Conservation (phyloP, 2,113 vertebrate genomes). For the Misgurnus mizolepis region DNA sequence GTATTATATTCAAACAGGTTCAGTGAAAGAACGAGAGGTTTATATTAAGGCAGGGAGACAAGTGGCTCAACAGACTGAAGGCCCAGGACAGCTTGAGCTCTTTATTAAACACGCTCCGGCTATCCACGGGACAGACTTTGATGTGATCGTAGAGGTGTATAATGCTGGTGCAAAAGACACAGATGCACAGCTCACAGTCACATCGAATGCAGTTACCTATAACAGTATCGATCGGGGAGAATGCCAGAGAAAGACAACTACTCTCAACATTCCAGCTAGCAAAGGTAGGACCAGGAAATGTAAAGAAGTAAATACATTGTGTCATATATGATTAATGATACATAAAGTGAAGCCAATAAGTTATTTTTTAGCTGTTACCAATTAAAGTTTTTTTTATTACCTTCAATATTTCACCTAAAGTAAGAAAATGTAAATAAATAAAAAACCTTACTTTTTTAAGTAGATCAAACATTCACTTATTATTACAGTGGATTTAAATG, state of each 20-base stretch:
- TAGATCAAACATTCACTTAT: too few relatives aligned
- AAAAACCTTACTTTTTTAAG: too few relatives aligned
- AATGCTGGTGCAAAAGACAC: constrained; percentile 63
- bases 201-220: constrained; percentile 68
- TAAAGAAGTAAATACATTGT: not conserved
- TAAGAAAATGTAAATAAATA: too few relatives aligned
- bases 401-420: too few relatives aligned
- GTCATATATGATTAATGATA: not conserved
- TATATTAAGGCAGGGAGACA: constrained; percentile 69
- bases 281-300: constrained; percentile 57
- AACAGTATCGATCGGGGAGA: constrained; percentile 67
- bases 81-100: constrained; percentile 62
- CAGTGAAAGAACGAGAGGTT: constrained; percentile 71
- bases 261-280: constrained; percentile 63
- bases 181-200: constrained; percentile 63
- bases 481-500: too few relatives aligned
- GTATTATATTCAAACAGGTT: constrained; percentile 63
- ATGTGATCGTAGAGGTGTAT: constrained; percentile 74
- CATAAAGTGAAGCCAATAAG: too few relatives aligned
- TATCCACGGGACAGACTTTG: constrained; percentile 77
- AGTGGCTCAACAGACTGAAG: constrained; percentile 21
- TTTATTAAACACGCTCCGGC: constrained; percentile 68
- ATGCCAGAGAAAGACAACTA: constrained; percentile 61
- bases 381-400: too few relatives aligned
- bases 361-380: too few relatives aligned